Evolutionary conservation across 2,888 invertebrate species (phyloP).

Genomic region (Stenurella melanura): DNA sequence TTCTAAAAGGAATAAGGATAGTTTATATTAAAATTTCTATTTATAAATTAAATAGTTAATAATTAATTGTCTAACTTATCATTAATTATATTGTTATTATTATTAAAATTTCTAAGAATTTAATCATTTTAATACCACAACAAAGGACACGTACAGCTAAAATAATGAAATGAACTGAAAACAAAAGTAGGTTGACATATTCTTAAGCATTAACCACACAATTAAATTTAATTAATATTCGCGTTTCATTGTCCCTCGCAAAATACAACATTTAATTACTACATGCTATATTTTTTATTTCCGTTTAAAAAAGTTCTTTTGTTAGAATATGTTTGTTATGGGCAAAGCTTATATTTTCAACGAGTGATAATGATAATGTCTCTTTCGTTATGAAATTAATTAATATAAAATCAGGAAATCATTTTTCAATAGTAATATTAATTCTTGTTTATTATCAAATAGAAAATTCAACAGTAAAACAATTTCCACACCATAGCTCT

Average conservation of each 20-base stretch:
- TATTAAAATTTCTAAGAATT: background rate
- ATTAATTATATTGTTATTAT: too few relatives aligned
- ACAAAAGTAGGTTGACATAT: constrained; percentile 2
- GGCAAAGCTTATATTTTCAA: too few relatives aligned
- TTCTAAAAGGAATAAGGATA: too few relatives aligned
- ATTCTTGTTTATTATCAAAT: too few relatives aligned
- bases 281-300: background rate
- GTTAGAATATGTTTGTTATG: background rate
- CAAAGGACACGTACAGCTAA: background rate
- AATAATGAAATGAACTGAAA: background rate
- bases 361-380: too few relatives aligned
- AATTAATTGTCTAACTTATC: too few relatives aligned
- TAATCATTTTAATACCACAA: background rate
- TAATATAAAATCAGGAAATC: background rate
- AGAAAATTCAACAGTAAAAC: too few relatives aligned
- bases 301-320: background rate
- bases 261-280: background rate
- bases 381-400: too few relatives aligned
- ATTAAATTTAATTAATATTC: constrained; percentile 1
- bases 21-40: too few relatives aligned
- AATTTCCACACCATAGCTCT: too few relatives aligned
- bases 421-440: too few relatives aligned
- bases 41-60: too few relatives aligned
- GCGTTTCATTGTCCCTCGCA: background rate
- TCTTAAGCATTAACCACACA: background rate